Evolutionary conservation across 2,797 vertebrate genomes (phyloP), one percentile per base, ranked within the genome.

Genomic region (Poecilia wingei): DNA sequence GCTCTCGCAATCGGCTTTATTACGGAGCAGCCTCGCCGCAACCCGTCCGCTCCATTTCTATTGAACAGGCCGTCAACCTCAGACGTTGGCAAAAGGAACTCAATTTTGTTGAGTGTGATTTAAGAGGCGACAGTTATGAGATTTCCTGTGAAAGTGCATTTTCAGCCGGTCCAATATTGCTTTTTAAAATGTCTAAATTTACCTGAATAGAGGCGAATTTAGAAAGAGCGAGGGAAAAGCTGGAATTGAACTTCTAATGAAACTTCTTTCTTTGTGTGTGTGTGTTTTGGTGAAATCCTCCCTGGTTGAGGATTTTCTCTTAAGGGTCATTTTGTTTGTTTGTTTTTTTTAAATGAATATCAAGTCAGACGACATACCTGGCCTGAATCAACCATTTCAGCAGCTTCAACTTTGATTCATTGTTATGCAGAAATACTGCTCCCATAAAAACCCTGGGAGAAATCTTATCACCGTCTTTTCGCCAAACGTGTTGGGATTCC

Each of bases 1-100:
- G 43, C 46, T 74, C 70, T 78, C n/a, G 72, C 57, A 77, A 80
- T 73, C 80, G 10, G 84, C 77, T 84, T 71, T 72, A 69, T 73
- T 39, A 66, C 33, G 2, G 33, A 9, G 61, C 46, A 55, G 72
- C 73, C 57, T 33, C 57, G 77, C n/a, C 28, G 33, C 76, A 68
- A 47, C 31, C 13, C 12, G 39, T 16, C 74, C n/a, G 28, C 59
- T 77, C 66, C 13, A 18, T 28, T 79, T 82, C 72, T 49, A 4
- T 69, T 82, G 75, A 45, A 16, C 45, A n/a, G 8, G 18, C 55
- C 43, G 18, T 51, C 16, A 0, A 31, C 68, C 49, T 82, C 70
- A 59, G 6, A 53, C 9, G 72, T 79, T 66, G 76, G 76, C 82
- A 72, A 47, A 2, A 49, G 66, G 43, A 28, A 36, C 69, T 43